Conservation (phyloP, 2,888 invertebrate species). For the Desoria tigrina region DNA sequence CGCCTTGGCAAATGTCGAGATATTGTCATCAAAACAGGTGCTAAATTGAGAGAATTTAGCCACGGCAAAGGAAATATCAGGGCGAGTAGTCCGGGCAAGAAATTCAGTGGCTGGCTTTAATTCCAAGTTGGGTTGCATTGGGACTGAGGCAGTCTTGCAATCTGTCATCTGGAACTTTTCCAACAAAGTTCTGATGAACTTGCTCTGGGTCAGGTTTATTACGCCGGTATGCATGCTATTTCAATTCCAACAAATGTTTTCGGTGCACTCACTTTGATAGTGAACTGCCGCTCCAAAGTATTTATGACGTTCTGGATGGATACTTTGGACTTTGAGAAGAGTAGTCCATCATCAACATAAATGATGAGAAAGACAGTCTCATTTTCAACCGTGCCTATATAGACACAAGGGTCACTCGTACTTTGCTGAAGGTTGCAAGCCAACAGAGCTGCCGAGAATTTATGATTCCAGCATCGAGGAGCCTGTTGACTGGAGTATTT, state of each 20-base stretch:
- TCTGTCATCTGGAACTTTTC: conserved; percentile 27
- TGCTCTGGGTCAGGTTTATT: conserved; percentile 25
- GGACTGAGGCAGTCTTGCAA: conserved; percentile 24
- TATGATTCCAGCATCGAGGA: conserved; percentile 45
- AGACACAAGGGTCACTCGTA: conserved; percentile 37
- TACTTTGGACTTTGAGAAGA: conserved; percentile 6
- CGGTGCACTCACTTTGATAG: background rate
- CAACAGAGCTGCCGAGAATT: conserved; percentile 29
- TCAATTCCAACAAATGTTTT: conserved; percentile 31
- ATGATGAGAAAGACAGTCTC: conserved; percentile 27
- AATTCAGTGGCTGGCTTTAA: conserved; percentile 50
- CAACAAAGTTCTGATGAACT: conserved; percentile 13
- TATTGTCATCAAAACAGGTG: background rate
- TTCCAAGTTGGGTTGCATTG: conserved; percentile 26
- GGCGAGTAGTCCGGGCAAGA: conserved; percentile 41
- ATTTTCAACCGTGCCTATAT: background rate
- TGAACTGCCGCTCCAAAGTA: conserved; percentile 8
- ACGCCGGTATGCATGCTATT: background rate
- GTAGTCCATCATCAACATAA: conserved; percentile 49
- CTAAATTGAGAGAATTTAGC: conserved; percentile 44
- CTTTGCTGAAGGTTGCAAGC: conserved; percentile 18
- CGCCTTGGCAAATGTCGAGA: background rate
- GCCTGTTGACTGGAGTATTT: conserved; percentile 52
- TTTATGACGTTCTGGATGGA: background rate
- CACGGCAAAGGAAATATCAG: conserved; percentile 49